These are phyloP conservation scores for Nephila pilipes DNA, from an alignment of 1,140 invertebrate genomes.

Conservation along the genomic window DNA sequence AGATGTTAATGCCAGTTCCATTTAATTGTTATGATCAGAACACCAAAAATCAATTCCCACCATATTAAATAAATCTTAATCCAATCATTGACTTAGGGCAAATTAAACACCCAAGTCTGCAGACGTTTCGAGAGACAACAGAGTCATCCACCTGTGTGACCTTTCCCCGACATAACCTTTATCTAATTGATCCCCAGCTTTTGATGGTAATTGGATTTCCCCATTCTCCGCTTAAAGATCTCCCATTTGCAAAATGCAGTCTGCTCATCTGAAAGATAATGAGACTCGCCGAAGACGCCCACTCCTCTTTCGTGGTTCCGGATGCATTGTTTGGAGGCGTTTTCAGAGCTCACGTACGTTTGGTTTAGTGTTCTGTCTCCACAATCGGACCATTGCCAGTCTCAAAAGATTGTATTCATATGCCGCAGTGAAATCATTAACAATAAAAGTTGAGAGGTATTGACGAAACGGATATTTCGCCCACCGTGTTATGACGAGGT, in stretches of 20 bases:
- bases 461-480: no score
- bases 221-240: slow-evolving; percentile 4
- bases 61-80: no score
- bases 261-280: not conserved
- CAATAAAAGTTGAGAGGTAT: no score
- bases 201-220: slow-evolving; percentile 14
- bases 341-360: no score
- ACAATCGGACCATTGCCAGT: no score
- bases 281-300: not conserved
- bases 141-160: not conserved
- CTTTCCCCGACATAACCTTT: not conserved
- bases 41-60: no score
- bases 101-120: not conserved
- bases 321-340: not conserved
- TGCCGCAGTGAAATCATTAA: no score
- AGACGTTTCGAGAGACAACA: not conserved
- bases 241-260: not conserved
- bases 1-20: not conserved
- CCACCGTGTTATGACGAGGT: no score
- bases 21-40: not conserved
- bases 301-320: not conserved
- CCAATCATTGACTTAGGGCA: not conserved
- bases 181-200: not conserved
- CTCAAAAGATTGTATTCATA: no score
- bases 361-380: no score